Percentiles rank a stretch among this genome's conserved stretches.
Evolutionary conservation across 2,888 invertebrate species (phyloP).

Genomic region (Poecilus cupreus): DNA sequence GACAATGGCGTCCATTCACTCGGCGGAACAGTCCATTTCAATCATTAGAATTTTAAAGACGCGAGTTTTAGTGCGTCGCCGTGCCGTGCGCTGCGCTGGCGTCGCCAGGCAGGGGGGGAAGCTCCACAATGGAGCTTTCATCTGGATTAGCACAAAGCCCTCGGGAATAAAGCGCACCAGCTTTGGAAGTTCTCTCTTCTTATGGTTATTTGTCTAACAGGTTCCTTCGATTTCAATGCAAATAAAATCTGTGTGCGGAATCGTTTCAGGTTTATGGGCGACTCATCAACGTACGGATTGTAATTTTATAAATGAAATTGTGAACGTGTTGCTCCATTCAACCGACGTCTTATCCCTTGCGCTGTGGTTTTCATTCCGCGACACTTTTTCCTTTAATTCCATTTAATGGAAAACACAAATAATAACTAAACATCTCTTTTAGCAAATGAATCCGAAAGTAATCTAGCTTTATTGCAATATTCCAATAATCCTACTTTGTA

Average conservation of each 20-base stretch:
- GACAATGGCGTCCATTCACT: slow-evolving; percentile 33
- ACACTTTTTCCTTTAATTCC: slow-evolving; percentile 7
- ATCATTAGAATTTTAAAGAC: slow-evolving; percentile 70
- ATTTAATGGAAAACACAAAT: slow-evolving; percentile 7
- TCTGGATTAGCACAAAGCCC: slow-evolving; percentile 69
- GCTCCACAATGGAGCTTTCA: slow-evolving; percentile 70
- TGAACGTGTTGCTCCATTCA: slow-evolving; percentile 37
- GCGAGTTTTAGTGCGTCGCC: slow-evolving; percentile 65
- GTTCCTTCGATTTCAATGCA: slow-evolving; percentile 55
- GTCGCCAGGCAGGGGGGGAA: slow-evolving; percentile 63
- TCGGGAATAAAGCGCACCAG: slow-evolving; percentile 53
- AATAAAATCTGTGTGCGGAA: slow-evolving; percentile 54
- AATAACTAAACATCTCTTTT: neutral
- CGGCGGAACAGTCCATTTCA: slow-evolving; percentile 67
- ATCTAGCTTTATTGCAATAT: neutral
- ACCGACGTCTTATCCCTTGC: neutral
- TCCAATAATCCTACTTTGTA: too few relatives aligned
- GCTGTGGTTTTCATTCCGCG: neutral
- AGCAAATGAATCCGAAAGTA: neutral
- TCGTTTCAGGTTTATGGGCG: slow-evolving; percentile 46
- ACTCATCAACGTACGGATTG: slow-evolving; percentile 47
- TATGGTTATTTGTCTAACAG: slow-evolving; percentile 58
- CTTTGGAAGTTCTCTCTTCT: slow-evolving; percentile 44
- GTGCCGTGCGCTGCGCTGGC: slow-evolving; percentile 66
- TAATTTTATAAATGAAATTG: slow-evolving; percentile 54